Conservation (phyloP, 2,888 invertebrate genomes). For the Myathropa florea region DNA sequence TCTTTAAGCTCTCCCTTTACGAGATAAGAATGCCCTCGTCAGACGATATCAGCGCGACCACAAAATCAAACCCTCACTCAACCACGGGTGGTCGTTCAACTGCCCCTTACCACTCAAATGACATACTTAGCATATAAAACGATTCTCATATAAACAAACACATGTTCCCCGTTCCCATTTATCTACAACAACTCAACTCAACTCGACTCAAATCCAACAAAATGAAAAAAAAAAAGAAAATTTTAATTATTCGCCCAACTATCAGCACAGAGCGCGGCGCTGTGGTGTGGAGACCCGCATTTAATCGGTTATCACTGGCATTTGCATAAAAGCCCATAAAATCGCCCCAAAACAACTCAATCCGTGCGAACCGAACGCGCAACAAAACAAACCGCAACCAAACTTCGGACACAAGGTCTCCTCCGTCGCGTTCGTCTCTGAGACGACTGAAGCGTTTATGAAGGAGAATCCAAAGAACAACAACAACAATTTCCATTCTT, state of each 20-base stretch:
- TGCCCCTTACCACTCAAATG: background rate
- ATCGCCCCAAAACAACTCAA: conserved; percentile 44
- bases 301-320: conserved; percentile 51
- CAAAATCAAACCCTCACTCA: background rate
- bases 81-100: background rate
- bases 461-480: conserved; percentile 5
- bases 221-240: background rate
- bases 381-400: conserved; percentile 21
- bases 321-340: conserved; percentile 50
- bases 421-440: background rate
- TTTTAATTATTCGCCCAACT: background rate
- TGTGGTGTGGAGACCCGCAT: conserved; percentile 15
- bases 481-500: conserved; percentile 44
- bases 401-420: conserved; percentile 16
- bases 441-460: background rate
- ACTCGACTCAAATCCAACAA: background rate
- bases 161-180: conserved; percentile 3
- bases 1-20: no score
- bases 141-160: conserved; percentile 13
- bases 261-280: background rate
- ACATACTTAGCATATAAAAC: conserved; percentile 30
- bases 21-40: no score
- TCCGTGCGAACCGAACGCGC: conserved; percentile 9
- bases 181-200: background rate
- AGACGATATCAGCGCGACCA: background rate